Conservation (phyloP, 2,113 vertebrate species). For the Psittacula cyanocephala region DNA sequence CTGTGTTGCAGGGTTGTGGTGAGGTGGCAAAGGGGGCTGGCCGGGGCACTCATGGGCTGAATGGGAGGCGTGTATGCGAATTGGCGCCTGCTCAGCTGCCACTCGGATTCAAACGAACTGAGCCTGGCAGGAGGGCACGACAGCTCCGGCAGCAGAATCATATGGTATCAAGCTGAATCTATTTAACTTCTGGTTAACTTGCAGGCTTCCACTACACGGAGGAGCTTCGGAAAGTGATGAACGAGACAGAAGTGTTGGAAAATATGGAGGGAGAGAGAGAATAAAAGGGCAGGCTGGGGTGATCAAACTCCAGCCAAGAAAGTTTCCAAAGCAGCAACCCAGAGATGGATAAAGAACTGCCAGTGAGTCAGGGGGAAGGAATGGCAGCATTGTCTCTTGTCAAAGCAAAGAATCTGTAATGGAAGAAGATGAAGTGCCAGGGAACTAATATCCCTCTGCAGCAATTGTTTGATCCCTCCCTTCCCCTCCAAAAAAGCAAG, state of each 20-base stretch:
- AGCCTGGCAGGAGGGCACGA: neutral
- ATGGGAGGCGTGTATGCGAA: neutral
- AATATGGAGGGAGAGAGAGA: slow-evolving; percentile 13
- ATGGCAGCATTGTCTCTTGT: slow-evolving; percentile 50
- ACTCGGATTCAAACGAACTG: fast-evolving
- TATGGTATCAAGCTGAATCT: neutral
- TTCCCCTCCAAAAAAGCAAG: slow-evolving; percentile 55
- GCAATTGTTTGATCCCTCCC: slow-evolving; percentile 47
- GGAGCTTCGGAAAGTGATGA: neutral
- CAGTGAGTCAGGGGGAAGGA: slow-evolving; percentile 54
- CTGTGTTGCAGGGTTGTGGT: neutral
- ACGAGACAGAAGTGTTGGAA: slow-evolving; percentile 31
- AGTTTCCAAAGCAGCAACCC: slow-evolving; percentile 30
- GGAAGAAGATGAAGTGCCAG: slow-evolving; percentile 49
- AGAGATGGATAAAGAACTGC: slow-evolving; percentile 38
- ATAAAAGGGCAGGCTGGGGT: slow-evolving; percentile 26
- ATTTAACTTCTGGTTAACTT: neutral
- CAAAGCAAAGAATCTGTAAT: slow-evolving; percentile 56
- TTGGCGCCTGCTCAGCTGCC: neutral
- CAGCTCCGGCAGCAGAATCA: neutral
- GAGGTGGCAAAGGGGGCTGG: neutral
- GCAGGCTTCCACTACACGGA: neutral
- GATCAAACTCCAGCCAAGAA: slow-evolving; percentile 26
- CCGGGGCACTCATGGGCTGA: neutral
- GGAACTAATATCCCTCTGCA: slow-evolving; percentile 44